phyloP scores from a whole-genome alignment of 2,797 vertebrate genomes.

The Kryptolebias ocellatus region DNA sequence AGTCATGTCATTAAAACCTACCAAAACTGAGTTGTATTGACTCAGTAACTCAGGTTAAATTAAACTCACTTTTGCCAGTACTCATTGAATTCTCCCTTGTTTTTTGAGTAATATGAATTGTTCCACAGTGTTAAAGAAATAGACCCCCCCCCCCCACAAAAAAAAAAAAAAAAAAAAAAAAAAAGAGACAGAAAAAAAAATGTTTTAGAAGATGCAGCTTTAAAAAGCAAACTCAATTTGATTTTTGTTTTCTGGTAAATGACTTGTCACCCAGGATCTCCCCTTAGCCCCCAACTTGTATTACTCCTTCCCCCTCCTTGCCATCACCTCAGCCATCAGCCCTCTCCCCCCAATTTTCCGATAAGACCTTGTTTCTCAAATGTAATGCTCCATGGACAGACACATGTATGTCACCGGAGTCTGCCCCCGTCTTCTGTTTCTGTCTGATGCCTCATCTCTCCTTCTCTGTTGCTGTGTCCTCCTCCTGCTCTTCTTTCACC shows the following conservation, averaged over 20 bases:
- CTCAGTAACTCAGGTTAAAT: slow-evolving; percentile 44
- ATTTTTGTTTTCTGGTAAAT: slow-evolving; percentile 66
- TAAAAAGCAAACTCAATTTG: slow-evolving; percentile 43
- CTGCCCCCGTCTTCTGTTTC: slow-evolving; percentile 33
- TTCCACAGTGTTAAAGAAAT: slow-evolving; percentile 1
- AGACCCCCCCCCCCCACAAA: slow-evolving; percentile 16
- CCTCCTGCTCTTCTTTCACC: slow-evolving; percentile 23
- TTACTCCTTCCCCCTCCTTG: slow-evolving; percentile 44
- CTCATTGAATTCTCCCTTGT: slow-evolving; percentile 11
- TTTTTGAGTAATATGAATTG: slow-evolving; percentile 15
- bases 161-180: slow-evolving; percentile 19
- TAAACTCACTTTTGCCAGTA: slow-evolving; percentile 19
- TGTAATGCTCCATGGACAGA: slow-evolving; percentile 51
- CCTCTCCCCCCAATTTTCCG: slow-evolving; percentile 46
- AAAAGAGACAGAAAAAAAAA: slow-evolving; percentile 31
- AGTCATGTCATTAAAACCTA: too few species aligned
- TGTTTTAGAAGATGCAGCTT: slow-evolving; percentile 57
- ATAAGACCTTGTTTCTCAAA: slow-evolving; percentile 66
- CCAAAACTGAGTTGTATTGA: too few species aligned
- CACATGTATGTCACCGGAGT: slow-evolving; percentile 19
- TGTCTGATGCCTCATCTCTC: slow-evolving; percentile 51
- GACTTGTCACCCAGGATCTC: slow-evolving; percentile 53
- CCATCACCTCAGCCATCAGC: slow-evolving; percentile 47
- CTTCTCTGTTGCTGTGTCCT: slow-evolving; percentile 39
- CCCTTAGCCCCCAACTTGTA: slow-evolving; percentile 58